Conservation (phyloP, 2,888 invertebrate genomes). For the Gerris lacustris region DNA sequence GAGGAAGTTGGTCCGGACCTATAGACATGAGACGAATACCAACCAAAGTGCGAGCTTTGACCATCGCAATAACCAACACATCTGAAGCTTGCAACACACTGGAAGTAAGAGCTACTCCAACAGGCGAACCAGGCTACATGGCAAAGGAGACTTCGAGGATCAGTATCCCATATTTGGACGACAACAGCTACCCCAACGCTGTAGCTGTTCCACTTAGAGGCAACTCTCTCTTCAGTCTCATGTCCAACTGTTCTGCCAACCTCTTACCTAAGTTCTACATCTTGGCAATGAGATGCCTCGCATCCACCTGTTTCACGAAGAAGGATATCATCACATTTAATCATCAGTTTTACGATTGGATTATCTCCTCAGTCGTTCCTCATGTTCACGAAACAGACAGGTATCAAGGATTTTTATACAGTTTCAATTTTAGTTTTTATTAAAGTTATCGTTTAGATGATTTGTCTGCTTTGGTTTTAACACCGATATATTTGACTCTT, state of each 20-base stretch:
- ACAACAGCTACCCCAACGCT: slow-evolving; percentile 27
- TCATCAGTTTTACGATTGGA: slow-evolving; percentile 22
- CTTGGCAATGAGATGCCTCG: slow-evolving; percentile 26
- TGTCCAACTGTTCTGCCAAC: slow-evolving; percentile 25
- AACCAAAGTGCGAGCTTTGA: slow-evolving; percentile 23
- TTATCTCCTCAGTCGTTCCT: slow-evolving; percentile 21
- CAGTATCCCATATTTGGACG: slow-evolving; percentile 27
- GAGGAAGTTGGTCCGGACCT: slow-evolving; percentile 26
- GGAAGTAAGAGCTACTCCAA: slow-evolving; percentile 13
- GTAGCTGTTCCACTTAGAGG: slow-evolving; percentile 26
- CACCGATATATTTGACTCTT: too few species aligned
- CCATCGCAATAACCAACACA: slow-evolving; percentile 21
- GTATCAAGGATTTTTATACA: background rate
- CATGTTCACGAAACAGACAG: slow-evolving; percentile 24
- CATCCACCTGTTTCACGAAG: slow-evolving; percentile 17
- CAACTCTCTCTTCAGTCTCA: slow-evolving; percentile 25
- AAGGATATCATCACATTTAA: slow-evolving; percentile 26
- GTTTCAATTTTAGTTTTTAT: too few species aligned
- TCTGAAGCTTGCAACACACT: slow-evolving; percentile 23
- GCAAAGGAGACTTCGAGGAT: slow-evolving; percentile 19
- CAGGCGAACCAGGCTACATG: background rate
- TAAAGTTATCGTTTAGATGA: too few species aligned
- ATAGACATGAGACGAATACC: slow-evolving; percentile 27
- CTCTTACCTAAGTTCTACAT: slow-evolving; percentile 27
- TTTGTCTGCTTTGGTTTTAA: too few species aligned